These are phyloP conservation scores for Strigops habroptila DNA, from an alignment of 2,113 vertebrate species.

Conservation along the genomic window DNA sequence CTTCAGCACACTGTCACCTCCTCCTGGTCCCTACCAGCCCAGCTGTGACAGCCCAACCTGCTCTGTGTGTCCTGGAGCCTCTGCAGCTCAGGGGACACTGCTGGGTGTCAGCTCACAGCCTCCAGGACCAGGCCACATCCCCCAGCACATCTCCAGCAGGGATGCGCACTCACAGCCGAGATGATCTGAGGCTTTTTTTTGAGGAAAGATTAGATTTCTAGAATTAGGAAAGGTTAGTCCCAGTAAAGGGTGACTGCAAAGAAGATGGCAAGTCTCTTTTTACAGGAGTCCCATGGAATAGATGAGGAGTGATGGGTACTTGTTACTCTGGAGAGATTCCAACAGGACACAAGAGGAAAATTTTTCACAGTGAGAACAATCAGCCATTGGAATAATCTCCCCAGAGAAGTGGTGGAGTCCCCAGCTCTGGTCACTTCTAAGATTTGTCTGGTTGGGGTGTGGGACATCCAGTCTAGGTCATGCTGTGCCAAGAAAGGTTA, in stretches of 20 bases:
- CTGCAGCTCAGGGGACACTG: not conserved
- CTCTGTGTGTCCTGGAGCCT: not conserved
- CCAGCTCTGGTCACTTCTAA: not conserved
- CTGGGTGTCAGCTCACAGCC: not conserved
- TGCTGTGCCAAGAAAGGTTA: not conserved
- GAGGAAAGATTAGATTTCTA: not conserved
- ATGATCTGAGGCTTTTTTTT: not conserved
- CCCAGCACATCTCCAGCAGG: not conserved
- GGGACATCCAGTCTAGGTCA: not conserved
- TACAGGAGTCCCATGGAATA: not conserved
- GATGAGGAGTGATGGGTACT: not conserved
- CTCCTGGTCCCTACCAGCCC: not conserved
- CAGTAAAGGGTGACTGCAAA: not conserved
- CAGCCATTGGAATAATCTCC: not conserved
- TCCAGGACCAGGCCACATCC: not conserved
- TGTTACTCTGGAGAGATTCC: not conserved
- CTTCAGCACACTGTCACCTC: not conserved
- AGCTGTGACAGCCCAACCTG: rapidly evolving
- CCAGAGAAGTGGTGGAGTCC: not conserved
- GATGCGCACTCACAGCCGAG: not conserved
- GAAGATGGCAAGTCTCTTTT: not conserved
- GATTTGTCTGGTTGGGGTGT: not conserved
- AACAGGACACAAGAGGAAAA: not conserved
- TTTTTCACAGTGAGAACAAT: not conserved
- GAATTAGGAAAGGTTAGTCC: not conserved